phyloP scores from a whole-genome alignment of 2,888 invertebrate genomes.

The Ypsolopha scabrella region DNA sequence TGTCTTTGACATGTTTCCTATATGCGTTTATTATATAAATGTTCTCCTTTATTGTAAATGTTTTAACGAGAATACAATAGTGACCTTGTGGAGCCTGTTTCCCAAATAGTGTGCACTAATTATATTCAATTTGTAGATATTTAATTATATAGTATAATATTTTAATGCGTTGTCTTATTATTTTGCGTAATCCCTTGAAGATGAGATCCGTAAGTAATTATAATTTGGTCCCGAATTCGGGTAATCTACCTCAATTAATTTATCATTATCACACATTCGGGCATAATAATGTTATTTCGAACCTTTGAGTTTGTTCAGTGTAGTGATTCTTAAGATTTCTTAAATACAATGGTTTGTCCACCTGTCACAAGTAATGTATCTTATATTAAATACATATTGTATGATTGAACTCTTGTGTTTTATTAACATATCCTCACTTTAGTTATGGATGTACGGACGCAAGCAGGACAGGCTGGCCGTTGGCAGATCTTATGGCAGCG shows the following conservation, averaged over 20 bases:
- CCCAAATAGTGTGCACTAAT: constrained; percentile 60
- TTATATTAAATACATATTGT: constrained; percentile 70
- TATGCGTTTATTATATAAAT: constrained; percentile 67
- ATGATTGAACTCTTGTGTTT: constrained; percentile 63
- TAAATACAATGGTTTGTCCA: constrained; percentile 59
- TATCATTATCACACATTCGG: constrained; percentile 60
- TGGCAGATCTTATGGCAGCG: too few species aligned
- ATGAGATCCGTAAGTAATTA: constrained; percentile 53
- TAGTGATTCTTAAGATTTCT: constrained; percentile 55
- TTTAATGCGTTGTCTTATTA: constrained; percentile 57
- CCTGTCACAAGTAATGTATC: constrained; percentile 69
- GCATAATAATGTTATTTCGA: constrained; percentile 60
- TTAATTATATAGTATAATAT: constrained; percentile 70
- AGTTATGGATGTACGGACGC: too few species aligned
- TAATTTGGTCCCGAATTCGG: constrained; percentile 55
- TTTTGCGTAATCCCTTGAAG: constrained; percentile 48
- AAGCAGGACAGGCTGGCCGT: too few species aligned
- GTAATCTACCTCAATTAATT: constrained; percentile 68
- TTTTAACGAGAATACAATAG: constrained; percentile 46
- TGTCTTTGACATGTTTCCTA: constrained; percentile 63
- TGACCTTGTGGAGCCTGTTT: constrained; percentile 41
- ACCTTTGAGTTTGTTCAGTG: constrained; percentile 54
- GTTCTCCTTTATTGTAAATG: constrained; percentile 68
- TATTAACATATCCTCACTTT: constrained; percentile 14
- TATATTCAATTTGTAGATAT: constrained; percentile 69